A percentile compares a stretch with the other conserved stretches of the same genome.
These are phyloP conservation scores for Phaethon lepturus DNA, from an alignment of 2,113 vertebrate species.

Conservation along the genomic window DNA sequence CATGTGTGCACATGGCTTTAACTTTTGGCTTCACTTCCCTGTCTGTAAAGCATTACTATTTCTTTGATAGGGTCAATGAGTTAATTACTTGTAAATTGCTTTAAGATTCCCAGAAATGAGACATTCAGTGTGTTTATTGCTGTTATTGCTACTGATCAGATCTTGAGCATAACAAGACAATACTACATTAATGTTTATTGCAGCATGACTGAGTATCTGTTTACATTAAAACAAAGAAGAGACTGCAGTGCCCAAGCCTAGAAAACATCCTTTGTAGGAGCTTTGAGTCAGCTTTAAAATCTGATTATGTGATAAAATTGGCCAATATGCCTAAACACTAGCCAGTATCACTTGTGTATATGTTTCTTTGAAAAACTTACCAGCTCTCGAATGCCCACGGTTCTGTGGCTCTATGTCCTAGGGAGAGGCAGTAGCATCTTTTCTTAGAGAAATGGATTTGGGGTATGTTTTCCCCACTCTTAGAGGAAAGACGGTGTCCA, in stretches of 20 bases:
- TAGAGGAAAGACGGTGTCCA: background rate
- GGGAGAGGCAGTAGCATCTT: background rate
- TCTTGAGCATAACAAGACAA: background rate
- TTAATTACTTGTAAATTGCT: conserved; percentile 15
- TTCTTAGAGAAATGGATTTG: background rate
- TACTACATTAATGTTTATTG: background rate
- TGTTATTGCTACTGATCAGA: background rate
- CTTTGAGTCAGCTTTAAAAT: background rate
- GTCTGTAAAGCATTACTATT: background rate
- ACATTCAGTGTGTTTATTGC: background rate
- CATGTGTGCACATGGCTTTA: background rate
- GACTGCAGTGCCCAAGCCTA: background rate
- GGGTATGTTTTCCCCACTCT: background rate
- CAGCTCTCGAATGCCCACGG: accelerated
- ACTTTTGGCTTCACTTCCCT: background rate
- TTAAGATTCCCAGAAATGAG: background rate
- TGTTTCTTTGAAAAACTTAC: background rate
- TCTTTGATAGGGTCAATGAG: background rate
- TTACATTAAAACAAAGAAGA: conserved; percentile 3
- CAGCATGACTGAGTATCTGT: background rate
- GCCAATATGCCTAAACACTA: background rate
- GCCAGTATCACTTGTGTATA: background rate
- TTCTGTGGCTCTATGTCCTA: background rate
- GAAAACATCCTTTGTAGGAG: background rate
- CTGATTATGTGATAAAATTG: background rate